phyloP scores from a whole-genome alignment of 2,113 vertebrate genomes.

The Siphamia tubifer region DNA sequence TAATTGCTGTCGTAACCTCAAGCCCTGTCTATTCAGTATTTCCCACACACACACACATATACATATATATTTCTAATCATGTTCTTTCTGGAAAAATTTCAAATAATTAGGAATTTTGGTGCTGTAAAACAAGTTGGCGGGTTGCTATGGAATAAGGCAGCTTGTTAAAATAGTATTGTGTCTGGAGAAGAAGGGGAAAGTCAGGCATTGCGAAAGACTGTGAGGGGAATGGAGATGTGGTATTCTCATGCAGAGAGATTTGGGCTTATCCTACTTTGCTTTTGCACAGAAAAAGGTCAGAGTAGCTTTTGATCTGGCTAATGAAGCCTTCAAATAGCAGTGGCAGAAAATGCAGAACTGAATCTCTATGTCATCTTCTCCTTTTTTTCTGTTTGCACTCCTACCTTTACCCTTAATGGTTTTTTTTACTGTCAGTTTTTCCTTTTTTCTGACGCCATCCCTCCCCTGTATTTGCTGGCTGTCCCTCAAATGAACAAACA shows the following conservation, averaged over 20 bases:
- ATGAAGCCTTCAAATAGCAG: conserved; percentile 43
- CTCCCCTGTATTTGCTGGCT: conserved; percentile 28
- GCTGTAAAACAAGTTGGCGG: too few species aligned
- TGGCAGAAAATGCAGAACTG: conserved; percentile 10
- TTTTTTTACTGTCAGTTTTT: background rate
- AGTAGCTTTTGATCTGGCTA: conserved; percentile 32
- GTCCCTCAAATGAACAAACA: conserved; percentile 59
- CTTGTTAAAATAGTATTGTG: too few species aligned
- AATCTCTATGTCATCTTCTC: conserved; percentile 3
- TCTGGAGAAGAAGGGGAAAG: background rate
- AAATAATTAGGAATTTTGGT: too few species aligned
- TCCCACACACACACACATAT: too few species aligned
- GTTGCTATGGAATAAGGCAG: too few species aligned
- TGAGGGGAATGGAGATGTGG: background rate
- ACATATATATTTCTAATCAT: too few species aligned
- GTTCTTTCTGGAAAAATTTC: too few species aligned
- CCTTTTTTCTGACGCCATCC: background rate
- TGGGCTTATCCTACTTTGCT: background rate
- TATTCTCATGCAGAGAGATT: conserved; percentile 10
- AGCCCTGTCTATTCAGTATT: too few species aligned
- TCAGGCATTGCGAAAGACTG: background rate
- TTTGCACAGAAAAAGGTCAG: conserved; percentile 7
- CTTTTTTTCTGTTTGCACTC: conserved; percentile 4
- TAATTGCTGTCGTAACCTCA: background rate
- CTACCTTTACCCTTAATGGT: background rate